Evolutionary conservation across 2,797 vertebrate genomes (phyloP).

Genomic region (Sorex maritimensis): DNA sequence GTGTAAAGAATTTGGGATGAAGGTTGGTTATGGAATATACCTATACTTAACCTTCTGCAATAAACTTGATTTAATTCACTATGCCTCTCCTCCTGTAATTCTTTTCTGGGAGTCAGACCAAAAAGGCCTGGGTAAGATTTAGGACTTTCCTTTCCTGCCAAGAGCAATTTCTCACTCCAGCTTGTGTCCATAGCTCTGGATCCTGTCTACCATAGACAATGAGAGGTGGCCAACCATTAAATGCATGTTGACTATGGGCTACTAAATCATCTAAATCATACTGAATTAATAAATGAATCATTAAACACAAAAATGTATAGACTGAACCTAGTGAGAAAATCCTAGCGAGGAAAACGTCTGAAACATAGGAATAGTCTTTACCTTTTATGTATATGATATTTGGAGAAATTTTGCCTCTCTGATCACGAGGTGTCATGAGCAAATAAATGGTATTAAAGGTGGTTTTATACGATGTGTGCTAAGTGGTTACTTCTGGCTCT

Average conservation of each 20-base stretch:
- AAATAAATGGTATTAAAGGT: not conserved
- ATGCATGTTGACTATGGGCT: not conserved
- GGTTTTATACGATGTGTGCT: not conserved
- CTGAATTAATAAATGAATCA: not conserved
- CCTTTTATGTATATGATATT: not conserved
- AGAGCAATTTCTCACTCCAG: too few species aligned
- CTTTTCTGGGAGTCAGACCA: too few species aligned
- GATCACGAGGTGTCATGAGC: not conserved
- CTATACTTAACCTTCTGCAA: too few species aligned
- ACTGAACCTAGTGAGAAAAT: not conserved
- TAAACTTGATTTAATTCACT: too few species aligned
- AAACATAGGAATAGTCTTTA: not conserved
- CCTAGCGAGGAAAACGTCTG: not conserved
- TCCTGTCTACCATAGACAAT: too few species aligned
- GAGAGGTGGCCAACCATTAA: not conserved
- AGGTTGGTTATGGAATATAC: too few species aligned
- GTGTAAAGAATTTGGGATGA: too few species aligned
- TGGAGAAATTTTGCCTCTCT: slow-evolving; percentile 6
- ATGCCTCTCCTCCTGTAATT: too few species aligned
- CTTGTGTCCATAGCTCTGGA: too few species aligned
- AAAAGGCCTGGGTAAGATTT: too few species aligned
- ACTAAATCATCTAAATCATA: not conserved
- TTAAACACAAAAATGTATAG: not conserved
- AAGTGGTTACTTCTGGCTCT: too few species aligned
- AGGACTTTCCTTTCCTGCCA: too few species aligned